Percentiles rank a stretch among this genome's conserved stretches.
Conservation (phyloP, 2,888 invertebrate genomes). For the Cephalotes varians region DNA sequence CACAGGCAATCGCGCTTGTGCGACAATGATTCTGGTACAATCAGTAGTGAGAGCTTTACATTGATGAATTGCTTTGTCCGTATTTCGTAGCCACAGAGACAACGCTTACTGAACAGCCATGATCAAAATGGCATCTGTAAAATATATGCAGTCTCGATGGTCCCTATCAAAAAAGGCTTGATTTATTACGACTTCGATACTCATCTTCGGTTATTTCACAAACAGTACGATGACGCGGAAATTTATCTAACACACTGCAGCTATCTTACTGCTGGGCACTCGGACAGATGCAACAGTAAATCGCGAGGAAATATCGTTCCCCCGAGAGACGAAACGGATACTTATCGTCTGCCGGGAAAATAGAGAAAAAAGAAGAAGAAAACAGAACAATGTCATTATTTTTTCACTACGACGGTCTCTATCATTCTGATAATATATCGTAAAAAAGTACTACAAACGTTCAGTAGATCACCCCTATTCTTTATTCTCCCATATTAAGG, state of each 20-base stretch:
- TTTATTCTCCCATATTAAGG: constrained; percentile 29
- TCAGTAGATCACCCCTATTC: neutral
- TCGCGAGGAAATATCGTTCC: constrained; percentile 51
- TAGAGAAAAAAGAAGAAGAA: neutral
- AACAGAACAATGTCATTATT: constrained; percentile 43
- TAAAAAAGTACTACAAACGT: constrained; percentile 24
- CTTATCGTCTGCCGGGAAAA: constrained; percentile 39
- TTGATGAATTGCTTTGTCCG: constrained; percentile 61
- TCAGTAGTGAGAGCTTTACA: constrained; percentile 43
- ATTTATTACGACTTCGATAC: constrained; percentile 39
- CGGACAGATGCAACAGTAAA: constrained; percentile 38
- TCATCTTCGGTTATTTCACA: constrained; percentile 26
- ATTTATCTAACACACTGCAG: constrained; percentile 33
- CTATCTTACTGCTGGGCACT: neutral
- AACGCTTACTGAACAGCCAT: constrained; percentile 47
- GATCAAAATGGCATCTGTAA: constrained; percentile 59
- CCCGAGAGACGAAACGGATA: constrained; percentile 48
- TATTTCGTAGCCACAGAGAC: constrained; percentile 19
- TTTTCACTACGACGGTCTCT: constrained; percentile 12
- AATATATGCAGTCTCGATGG: constrained; percentile 17
- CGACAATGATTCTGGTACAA: constrained; percentile 55
- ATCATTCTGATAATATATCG: constrained; percentile 38
- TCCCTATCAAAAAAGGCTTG: neutral
- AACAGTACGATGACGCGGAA: constrained; percentile 12
- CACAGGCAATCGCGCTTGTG: constrained; percentile 43